Conservation (phyloP, 2,888 invertebrate species). For the Ochropleura plecta region DNA sequence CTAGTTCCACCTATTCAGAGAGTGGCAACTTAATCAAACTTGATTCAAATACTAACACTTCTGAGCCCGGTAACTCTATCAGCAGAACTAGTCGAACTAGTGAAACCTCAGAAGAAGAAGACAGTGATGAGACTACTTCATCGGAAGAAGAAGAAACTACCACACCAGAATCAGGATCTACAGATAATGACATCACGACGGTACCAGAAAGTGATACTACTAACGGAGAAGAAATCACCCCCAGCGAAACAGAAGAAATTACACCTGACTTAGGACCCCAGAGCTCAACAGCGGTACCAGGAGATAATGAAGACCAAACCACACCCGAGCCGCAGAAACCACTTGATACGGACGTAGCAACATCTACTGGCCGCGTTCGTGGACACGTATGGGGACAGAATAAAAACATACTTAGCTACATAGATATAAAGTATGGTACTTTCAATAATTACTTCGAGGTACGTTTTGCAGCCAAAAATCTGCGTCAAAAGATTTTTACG, state of each 20-base stretch:
- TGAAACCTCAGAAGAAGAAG: neutral
- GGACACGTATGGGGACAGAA: slow-evolving; percentile 69
- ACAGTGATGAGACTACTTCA: neutral
- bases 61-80: neutral
- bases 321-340: neutral
- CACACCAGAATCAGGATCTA: neutral
- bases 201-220: neutral
- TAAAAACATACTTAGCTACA: slow-evolving; percentile 71
- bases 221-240: neutral
- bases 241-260: neutral
- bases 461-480: slow-evolving; percentile 27
- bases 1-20: neutral
- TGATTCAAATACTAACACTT: neutral
- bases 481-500: neutral
- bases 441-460: slow-evolving; percentile 75
- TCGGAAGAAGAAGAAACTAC: neutral
- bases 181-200: neutral
- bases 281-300: neutral
- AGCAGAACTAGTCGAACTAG: neutral
- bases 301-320: neutral
- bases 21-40: neutral
- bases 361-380: slow-evolving; percentile 74
- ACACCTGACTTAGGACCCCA: neutral
- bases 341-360: slow-evolving; percentile 60
- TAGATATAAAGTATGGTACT: slow-evolving; percentile 82